phyloP scores from a whole-genome alignment of 2,113 vertebrate genomes.

The Nerophis ophidion region DNA sequence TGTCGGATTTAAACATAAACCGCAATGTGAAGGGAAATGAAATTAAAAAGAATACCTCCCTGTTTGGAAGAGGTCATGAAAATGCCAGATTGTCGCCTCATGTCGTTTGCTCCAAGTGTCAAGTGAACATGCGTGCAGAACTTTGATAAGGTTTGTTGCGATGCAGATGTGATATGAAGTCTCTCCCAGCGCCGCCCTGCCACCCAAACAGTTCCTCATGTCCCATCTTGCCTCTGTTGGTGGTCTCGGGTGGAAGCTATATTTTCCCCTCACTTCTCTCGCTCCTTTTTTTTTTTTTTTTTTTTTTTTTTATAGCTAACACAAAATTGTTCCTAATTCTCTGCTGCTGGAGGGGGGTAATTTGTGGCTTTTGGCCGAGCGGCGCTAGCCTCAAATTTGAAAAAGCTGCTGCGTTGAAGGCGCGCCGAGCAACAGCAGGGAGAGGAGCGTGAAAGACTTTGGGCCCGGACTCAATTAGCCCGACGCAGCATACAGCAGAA shows the following conservation, averaged over 20 bases:
- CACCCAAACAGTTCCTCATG: constrained; percentile 72
- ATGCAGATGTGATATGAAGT: constrained; percentile 60
- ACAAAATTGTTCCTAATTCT: constrained; percentile 83
- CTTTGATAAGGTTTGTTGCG: constrained; percentile 64
- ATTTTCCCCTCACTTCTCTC: constrained; percentile 72
- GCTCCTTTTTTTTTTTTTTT: constrained; percentile 41
- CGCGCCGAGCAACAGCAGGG: constrained; percentile 54
- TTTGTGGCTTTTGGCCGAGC: constrained; percentile 79
- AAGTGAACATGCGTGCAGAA: constrained; percentile 52
- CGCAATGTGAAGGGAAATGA: constrained; percentile 47
- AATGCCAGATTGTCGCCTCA: constrained; percentile 62
- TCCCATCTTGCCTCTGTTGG: constrained; percentile 70
- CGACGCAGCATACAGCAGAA: constrained; percentile 42
- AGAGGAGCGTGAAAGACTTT: constrained; percentile 26
- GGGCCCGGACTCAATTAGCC: constrained; percentile 49
- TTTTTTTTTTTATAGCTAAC: constrained; percentile 73
- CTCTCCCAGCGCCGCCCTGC: constrained; percentile 65
- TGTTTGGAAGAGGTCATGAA: constrained; percentile 45
- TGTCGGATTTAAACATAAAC: constrained; percentile 62
- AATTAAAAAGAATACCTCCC: constrained; percentile 49
- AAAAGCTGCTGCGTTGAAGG: constrained; percentile 75
- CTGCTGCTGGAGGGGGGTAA: constrained; percentile 79
- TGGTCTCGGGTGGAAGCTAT: constrained; percentile 76
- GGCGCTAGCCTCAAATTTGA: constrained; percentile 76
- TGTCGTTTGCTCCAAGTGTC: constrained; percentile 32